phyloP scores from a whole-genome alignment of 2,888 invertebrate genomes.

The Tortrix viridana region DNA sequence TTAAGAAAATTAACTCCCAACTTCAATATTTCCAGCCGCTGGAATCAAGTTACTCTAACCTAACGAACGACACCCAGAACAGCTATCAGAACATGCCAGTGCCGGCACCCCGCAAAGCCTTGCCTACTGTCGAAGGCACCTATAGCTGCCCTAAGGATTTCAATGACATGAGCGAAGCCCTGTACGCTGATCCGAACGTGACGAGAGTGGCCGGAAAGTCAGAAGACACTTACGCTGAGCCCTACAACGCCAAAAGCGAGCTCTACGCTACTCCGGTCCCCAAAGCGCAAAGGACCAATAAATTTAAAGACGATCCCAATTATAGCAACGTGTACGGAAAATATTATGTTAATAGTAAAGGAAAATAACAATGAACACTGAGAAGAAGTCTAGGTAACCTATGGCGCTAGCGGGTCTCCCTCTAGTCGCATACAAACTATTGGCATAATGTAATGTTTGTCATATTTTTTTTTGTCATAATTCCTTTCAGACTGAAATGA shows the following conservation, averaged over 20 bases:
- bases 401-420: too few relatives aligned
- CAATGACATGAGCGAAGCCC: constrained; percentile 21
- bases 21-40: constrained; percentile 8
- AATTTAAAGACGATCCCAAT: background rate
- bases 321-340: constrained; percentile 23
- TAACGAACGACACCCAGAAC: constrained; percentile 1
- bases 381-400: too few relatives aligned
- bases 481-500: too few relatives aligned
- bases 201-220: background rate
- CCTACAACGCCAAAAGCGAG: constrained; percentile 11
- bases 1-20: background rate
- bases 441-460: too few relatives aligned
- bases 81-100: constrained; percentile 1
- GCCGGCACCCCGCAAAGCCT: background rate
- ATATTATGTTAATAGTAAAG: constrained; percentile 16
- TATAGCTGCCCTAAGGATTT: constrained; percentile 16
- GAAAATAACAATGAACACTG: background rate
- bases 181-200: constrained; percentile 20
- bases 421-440: too few relatives aligned
- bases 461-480: too few relatives aligned
- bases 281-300: constrained; percentile 7
- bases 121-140: background rate
- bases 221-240: constrained; percentile 19
- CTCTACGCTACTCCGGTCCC: constrained; percentile 22
- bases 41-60: constrained; percentile 8